A percentile compares a stretch with the other conserved stretches of the same genome.
These are phyloP conservation scores for Scotopteryx bipunctaria DNA, from an alignment of 2,888 invertebrate species.

Conservation along the genomic window DNA sequence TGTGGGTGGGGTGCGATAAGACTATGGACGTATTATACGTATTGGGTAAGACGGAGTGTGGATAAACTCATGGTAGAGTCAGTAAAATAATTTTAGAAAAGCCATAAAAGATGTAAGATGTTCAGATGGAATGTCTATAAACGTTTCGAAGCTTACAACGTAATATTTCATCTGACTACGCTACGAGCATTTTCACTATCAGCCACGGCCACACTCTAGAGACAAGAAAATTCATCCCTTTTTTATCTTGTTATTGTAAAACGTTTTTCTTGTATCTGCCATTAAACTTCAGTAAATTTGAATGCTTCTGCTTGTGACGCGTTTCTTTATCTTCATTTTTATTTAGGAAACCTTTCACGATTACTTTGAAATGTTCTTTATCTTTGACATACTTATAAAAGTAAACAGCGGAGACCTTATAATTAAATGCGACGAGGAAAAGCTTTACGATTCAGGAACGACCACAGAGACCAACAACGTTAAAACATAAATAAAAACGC, in stretches of 20 bases:
- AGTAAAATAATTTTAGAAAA: not conserved
- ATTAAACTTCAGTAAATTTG: conserved; percentile 24
- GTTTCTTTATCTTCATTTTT: conserved; percentile 30
- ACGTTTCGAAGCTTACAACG: conserved; percentile 19
- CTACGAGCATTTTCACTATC: conserved; percentile 22
- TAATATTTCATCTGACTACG: conserved; percentile 17
- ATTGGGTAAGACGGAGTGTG: too few species aligned
- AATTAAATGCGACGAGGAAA: conserved; percentile 24
- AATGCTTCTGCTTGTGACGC: conserved; percentile 26
- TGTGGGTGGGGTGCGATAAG: too few species aligned
- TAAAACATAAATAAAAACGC: conserved; percentile 8
- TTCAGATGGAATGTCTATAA: conserved; percentile 8
- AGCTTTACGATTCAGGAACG: not conserved
- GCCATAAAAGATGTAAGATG: conserved; percentile 5
- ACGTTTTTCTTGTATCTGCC: conserved; percentile 34
- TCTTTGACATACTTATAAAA: conserved; percentile 27
- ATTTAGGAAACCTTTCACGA: conserved; percentile 22
- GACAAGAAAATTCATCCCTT: conserved; percentile 28
- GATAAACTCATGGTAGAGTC: too few species aligned
- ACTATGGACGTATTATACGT: too few species aligned
- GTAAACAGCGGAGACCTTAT: conserved; percentile 20
- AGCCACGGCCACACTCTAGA: conserved; percentile 16
- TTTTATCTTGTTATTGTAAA: conserved; percentile 32
- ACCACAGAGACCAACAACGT: too few species aligned
- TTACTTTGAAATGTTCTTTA: conserved; percentile 27